phyloP scores from a whole-genome alignment of 2,888 invertebrate species.

The Amiota minor region DNA sequence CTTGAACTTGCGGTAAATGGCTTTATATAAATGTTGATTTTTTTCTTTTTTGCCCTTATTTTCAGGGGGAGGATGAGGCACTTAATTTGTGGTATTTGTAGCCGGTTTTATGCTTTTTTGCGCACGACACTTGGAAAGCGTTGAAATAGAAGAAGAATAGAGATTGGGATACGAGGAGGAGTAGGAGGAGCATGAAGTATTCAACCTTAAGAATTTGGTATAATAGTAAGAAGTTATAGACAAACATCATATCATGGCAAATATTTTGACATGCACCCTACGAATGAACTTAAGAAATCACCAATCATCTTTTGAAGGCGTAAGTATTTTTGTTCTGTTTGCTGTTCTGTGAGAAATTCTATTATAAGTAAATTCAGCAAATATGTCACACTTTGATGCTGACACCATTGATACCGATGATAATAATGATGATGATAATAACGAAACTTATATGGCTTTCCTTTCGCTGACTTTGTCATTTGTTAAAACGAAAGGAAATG shows the following conservation, averaged over 20 bases:
- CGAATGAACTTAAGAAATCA: background rate
- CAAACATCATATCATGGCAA: background rate
- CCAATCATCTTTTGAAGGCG: too few species aligned
- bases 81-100: constrained; percentile 5
- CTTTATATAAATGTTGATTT: constrained; percentile 12
- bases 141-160: constrained; percentile 8
- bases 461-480: constrained; percentile 3
- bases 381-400: constrained; percentile 13
- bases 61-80: background rate
- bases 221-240: constrained; percentile 15
- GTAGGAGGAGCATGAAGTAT: background rate
- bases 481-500: background rate
- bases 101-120: constrained; percentile 22
- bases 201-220: background rate
- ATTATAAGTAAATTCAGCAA: background rate
- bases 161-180: background rate
- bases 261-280: constrained; percentile 12
- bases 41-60: background rate
- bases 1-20: constrained; percentile 23
- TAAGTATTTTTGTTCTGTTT: too few species aligned
- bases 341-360: too few species aligned
- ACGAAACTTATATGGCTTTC: background rate
- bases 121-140: constrained; percentile 12
- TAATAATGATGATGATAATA: too few species aligned
- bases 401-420: background rate